Percentiles rank a stretch among this genome's conserved stretches.
Evolutionary conservation across 2,797 vertebrate species (phyloP).

Genomic region (Melanotaenia boesemani): DNA sequence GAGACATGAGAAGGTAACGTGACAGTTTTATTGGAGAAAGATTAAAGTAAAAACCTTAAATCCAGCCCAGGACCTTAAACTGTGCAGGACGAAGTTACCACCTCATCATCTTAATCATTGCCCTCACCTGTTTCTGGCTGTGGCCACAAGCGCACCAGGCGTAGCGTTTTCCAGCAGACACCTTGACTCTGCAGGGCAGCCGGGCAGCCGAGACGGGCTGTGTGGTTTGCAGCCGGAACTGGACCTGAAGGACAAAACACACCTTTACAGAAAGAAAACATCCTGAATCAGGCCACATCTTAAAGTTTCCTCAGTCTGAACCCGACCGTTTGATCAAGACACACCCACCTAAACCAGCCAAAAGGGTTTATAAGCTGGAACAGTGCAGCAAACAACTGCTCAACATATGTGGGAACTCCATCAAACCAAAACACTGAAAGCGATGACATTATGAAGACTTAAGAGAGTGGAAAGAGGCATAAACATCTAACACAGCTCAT

Average conservation of each 20-base stretch:
- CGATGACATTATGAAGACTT: not conserved
- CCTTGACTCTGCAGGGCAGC: conserved; percentile 82
- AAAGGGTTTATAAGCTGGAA: not conserved
- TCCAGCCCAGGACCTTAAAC: no score
- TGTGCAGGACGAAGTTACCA: no score
- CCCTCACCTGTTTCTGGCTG: conserved; percentile 87
- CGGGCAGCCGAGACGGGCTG: conserved; percentile 76
- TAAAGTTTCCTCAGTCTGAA: not conserved
- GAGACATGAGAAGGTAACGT: no score
- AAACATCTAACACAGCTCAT: no score
- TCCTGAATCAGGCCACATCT: not conserved
- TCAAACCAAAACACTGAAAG: not conserved
- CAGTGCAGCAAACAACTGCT: not conserved
- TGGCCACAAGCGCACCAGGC: conserved; percentile 90
- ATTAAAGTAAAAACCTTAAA: no score
- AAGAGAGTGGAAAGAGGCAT: not conserved
- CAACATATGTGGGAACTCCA: not conserved
- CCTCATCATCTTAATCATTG: not conserved
- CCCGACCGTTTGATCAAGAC: not conserved
- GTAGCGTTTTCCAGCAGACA: conserved; percentile 84
- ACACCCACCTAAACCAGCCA: no score
- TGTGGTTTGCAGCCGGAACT: conserved; percentile 51
- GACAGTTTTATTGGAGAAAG: no score
- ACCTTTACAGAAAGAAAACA: not conserved
- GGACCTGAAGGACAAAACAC: conserved; percentile 46